These are phyloP conservation scores for Pomatorhinus ruficollis DNA, from an alignment of 2,113 vertebrate species.

Conservation along the genomic window DNA sequence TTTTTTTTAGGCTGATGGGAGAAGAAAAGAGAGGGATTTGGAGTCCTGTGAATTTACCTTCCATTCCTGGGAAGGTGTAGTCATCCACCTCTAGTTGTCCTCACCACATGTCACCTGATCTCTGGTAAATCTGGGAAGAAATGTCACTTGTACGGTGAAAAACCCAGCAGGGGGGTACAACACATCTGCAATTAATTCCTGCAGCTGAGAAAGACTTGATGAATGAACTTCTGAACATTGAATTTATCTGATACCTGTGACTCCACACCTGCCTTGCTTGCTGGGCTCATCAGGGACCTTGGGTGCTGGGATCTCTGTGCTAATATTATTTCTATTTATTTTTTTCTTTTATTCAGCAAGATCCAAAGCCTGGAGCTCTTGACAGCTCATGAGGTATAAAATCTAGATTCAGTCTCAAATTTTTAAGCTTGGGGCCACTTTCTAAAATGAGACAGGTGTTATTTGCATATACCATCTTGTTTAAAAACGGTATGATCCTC, in stretches of 20 bases:
- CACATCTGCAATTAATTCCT: background rate
- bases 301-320: background rate
- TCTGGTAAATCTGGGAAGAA: background rate
- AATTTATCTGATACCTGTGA: background rate
- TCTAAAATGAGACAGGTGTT: background rate
- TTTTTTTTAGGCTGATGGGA: background rate
- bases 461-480: background rate
- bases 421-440: background rate
- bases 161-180: background rate
- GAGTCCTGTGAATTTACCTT: background rate
- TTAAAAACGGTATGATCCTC: background rate
- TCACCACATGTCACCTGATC: background rate
- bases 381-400: background rate
- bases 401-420: background rate
- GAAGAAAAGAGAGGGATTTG: background rate
- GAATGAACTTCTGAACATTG: background rate
- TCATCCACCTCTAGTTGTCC: background rate
- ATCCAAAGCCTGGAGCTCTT: background rate
- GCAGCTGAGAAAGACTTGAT: background rate
- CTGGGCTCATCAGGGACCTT: background rate
- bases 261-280: background rate
- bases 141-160: accelerated
- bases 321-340: background rate
- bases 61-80: background rate
- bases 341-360: background rate